A percentile compares a stretch with the other conserved stretches of the same genome.
phyloP scores from a whole-genome alignment of 1,140 invertebrate species.

The Eupristina koningsbergeri region DNA sequence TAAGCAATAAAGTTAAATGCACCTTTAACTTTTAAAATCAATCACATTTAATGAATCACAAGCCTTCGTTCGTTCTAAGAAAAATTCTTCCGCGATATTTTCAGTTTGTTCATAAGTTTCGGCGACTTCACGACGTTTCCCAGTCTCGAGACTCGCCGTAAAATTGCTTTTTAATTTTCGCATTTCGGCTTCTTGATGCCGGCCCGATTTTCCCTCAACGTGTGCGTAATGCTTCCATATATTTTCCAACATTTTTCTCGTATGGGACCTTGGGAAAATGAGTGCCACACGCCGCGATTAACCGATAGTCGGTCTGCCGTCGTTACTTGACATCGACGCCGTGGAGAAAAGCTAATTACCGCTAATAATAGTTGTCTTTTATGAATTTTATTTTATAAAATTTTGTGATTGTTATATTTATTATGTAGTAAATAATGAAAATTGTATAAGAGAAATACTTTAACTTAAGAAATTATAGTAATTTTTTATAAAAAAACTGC shows the following conservation, averaged over 20 bases:
- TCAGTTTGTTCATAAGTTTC: neutral
- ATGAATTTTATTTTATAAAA: too few relatives aligned
- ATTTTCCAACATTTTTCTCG: neutral
- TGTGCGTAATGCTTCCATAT: neutral
- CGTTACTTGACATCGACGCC: neutral
- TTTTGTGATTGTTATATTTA: too few relatives aligned
- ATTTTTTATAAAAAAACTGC: too few relatives aligned
- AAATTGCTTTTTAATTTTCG: constrained; percentile 19
- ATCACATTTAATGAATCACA: too few relatives aligned
- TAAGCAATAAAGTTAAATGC: too few relatives aligned
- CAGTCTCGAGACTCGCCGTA: too few relatives aligned
- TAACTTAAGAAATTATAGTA: too few relatives aligned
- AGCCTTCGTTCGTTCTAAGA: too few relatives aligned
- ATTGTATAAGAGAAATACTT: too few relatives aligned
- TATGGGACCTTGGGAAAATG: neutral
- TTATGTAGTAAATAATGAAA: too few relatives aligned
- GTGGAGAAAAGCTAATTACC: constrained; percentile 36
- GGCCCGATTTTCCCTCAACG: neutral
- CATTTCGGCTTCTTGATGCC: constrained; percentile 17
- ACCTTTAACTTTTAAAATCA: too few relatives aligned
- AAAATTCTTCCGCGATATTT: too few relatives aligned
- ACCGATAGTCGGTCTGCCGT: constrained; percentile 2
- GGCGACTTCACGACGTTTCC: neutral
- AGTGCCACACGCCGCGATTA: constrained; percentile 31
- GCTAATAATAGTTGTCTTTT: constrained; percentile 30